Evolutionary conservation across 2,797 vertebrate genomes (phyloP), one percentile per base, ranked within the genome.

Genomic region (Brotula barbata): DNA sequence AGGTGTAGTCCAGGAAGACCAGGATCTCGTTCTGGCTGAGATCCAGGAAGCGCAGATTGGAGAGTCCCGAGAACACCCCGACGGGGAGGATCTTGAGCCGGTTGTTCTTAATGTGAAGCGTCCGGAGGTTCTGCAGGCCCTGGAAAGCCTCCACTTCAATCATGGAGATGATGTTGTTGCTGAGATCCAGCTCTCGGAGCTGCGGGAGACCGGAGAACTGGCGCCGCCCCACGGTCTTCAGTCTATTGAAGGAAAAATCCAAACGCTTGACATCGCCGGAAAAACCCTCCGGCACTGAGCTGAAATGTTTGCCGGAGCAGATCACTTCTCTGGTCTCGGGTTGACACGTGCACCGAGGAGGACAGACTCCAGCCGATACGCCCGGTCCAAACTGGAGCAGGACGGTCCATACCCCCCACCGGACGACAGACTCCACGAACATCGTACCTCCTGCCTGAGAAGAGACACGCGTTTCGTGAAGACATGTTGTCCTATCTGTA

Each of bases 21-120:
- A 96, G 91, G 19, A 97, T 94, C 82, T 95, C 92, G 71, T 97
- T 97, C 69, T 92, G 88, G 52, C 95, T 93, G 49, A 96, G 71
- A 63, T 96, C 94, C 25, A 97, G 82, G 47, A 89, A 74, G 0
- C 84, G 89, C 57, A 96, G 89, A 64, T 75, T 84, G 1, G 91
- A 69, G 19, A 96, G 77, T 4, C 94, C 93, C 0, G 92, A 88
- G 58, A 97, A 95, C 44, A 94, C 88, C 2, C 94, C 94, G 0
- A 94, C 92, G 0, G 93, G 91, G 55, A 97, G 67, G 54, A 96
- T 94, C 77, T 94, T 93, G 17, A 97, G 89, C 1, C 90, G 86
- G 72, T 97, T 97, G 36, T 91, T 90, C 45, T 89, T 90, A 55
- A 96, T 82, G 50, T 80, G 80, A 47, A 97, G 91, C 11, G 82